Evolutionary conservation across 2,888 invertebrate species (phyloP), one percentile per base, ranked within the genome.

Genomic region (Malthinus flaveolus): DNA sequence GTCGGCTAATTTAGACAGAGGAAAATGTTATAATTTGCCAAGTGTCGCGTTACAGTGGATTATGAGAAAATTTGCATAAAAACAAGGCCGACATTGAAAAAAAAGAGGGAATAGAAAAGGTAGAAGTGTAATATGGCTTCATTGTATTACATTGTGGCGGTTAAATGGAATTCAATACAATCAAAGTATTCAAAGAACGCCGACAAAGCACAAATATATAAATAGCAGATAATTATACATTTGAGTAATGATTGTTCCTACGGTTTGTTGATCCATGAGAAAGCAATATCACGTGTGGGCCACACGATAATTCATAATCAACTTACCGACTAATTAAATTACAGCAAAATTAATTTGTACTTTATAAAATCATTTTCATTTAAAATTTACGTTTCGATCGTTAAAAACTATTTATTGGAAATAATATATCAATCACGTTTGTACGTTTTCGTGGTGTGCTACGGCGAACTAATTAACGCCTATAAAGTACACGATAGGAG

Each of bases 101-200:
- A 23, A 23, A 23, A 23, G 5, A 23, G 3, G 5, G 2, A 3
- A 5, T 23, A 23, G 23, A 23, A 23, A 23, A 23, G 23, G 23
- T 23, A n/a, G n/a, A n/a, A n/a, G n/a, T 7, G 15, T 10, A 51
- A 44, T 42, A 45, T 36, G 15, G 35, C 35, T 42, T 52, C 52
- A 23, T 52, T 52, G 45, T 45, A 23, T 46, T 52, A 15, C 45
- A 23, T 23, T 23, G 23, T 35, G 13, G 52, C 52, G 52, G 52
- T 52, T 52, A 52, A 36, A 52, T 34, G 31, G 52, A 52, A 52
- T 52, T 33, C 52, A 52, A 52, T 52, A 46, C 45, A 33, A 52
- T 46, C 52, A 12, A 45, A 50, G 32, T 35, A 11, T 52, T 46
- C 45, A 52, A 45, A 45, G 45, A 44, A 31, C 52, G 52, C 52